Evolutionary conservation across 2,888 invertebrate genomes (phyloP), one percentile per base, ranked within the genome.

Genomic region (Ectobius pallidus): DNA sequence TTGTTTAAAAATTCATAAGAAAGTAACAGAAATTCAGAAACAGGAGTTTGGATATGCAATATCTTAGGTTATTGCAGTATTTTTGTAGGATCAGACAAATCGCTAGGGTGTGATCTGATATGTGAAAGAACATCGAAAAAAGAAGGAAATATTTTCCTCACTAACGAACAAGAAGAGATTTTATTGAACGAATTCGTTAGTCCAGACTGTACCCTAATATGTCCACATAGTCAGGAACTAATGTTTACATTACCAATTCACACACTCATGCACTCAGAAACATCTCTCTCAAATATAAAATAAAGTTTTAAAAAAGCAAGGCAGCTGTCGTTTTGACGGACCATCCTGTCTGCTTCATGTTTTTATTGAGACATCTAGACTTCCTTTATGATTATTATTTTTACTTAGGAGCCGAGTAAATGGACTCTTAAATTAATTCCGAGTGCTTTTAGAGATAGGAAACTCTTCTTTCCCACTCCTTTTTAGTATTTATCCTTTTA

Each of bases 171-270:
- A n/a, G n/a, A n/a, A n/a, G n/a, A n/a, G n/a, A n/a, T n/a, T n/a
- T n/a, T n/a, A n/a, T n/a, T n/a, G n/a, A n/a, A 34, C 6, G 34
- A 34, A 11, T 34, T 34, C 7, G 34, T 34, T 34, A 34, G 44
- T 0, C 7, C 7, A n/a, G 65, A 46, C 27, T 44, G 65, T 46
- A 65, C 27, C 6, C 14, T 30, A 32, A 62, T 20, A 34, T 62
- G 62, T 62, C 62, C 62, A 39, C 39, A 39, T 62, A 27, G 32
- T 34, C 58, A n/a, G 1, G 18, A n/a, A 30, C 67, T n/a, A 44
- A 25, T 72, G 72, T 72, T 72, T 72, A 72, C 72, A 62, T 34
- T 69, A 61, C 44, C 65, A 72, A 69, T 69, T 72, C 72, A 52
- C 68, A 61, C 67, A 49, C 58, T 52, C 27, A 49, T 22, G 18